Conservation (phyloP, 1,140 invertebrate genomes). For the Eufriesea mexicana region DNA sequence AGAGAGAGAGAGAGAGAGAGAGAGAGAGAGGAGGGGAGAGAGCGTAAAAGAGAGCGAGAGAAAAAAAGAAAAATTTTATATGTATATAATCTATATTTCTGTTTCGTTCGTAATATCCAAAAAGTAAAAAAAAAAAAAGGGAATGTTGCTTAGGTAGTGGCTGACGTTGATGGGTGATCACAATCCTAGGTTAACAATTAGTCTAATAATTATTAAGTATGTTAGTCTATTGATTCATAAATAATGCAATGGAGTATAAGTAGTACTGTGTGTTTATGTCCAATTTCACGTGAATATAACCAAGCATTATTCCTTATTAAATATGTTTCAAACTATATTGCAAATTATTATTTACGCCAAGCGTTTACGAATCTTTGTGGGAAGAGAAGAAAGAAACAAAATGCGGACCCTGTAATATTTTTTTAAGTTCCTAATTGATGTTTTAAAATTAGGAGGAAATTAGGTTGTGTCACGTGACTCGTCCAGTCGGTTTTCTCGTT, state of each 20-base stretch:
- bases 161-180: conserved; percentile 82
- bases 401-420: conserved; percentile 45
- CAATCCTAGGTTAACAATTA: conserved; percentile 82
- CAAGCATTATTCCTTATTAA: conserved; percentile 82
- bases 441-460: conserved; percentile 42
- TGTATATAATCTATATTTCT: conserved; percentile 70
- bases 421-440: conserved; percentile 43
- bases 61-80: conserved; percentile 31
- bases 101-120: conserved; percentile 71
- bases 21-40: conserved; percentile 44
- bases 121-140: conserved; percentile 53
- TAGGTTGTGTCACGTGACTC: conserved; percentile 23
- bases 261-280: conserved; percentile 83
- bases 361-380: conserved; percentile 46
- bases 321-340: conserved; percentile 81
- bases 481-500: conserved; percentile 52
- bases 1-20: too few species aligned
- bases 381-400: conserved; percentile 2
- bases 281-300: conserved; percentile 82
- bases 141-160: conserved; percentile 77
- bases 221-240: conserved; percentile 83
- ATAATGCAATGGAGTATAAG: conserved; percentile 83
- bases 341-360: conserved; percentile 74
- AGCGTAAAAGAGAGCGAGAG: conserved; percentile 7
- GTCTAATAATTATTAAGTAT: conserved; percentile 83